Evolutionary conservation across 2,113 vertebrate species (phyloP).

Genomic region (Myocastor coypus): DNA sequence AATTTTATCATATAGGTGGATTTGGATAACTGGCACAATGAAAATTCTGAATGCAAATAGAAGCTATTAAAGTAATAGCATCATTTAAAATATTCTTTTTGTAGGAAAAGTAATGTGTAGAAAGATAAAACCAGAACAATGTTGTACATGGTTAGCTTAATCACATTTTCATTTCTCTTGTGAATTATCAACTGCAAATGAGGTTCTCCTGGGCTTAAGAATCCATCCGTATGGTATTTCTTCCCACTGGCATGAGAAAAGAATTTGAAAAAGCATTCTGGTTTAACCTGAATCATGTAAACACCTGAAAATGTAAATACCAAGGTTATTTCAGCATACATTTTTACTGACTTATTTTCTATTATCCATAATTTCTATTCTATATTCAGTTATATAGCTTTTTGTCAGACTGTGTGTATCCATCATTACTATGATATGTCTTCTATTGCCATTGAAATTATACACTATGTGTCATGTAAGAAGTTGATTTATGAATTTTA

Average conservation of each 20-base stretch:
- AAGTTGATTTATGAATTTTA: slow-evolving; percentile 2
- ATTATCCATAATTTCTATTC: not conserved
- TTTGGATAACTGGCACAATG: slow-evolving; percentile 75
- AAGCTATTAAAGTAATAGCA: slow-evolving; percentile 83
- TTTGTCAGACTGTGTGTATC: not conserved
- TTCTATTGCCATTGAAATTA: not conserved
- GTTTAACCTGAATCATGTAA: slow-evolving; percentile 38
- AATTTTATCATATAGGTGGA: slow-evolving; percentile 82
- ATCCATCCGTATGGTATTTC: not conserved
- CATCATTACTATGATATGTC: not conserved
- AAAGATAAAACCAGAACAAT: slow-evolving; percentile 75
- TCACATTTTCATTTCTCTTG: slow-evolving; percentile 67
- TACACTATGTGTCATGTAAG: not conserved
- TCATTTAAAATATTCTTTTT: slow-evolving; percentile 77
- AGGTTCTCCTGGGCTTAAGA: slow-evolving; percentile 49
- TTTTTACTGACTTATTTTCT: slow-evolving; percentile 2
- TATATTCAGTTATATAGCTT: not conserved
- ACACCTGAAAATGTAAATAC: not conserved
- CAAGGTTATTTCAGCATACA: not conserved
- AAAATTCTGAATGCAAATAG: slow-evolving; percentile 86
- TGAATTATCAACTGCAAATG: slow-evolving; percentile 49
- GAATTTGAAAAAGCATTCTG: slow-evolving; percentile 1
- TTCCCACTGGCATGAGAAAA: not conserved
- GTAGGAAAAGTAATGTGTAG: slow-evolving; percentile 69
- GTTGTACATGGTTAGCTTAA: slow-evolving; percentile 71